phyloP scores from a whole-genome alignment of 30 jellyfish, hydroid and myxozoan genomes.

The Pelagia noctiluca region DNA sequence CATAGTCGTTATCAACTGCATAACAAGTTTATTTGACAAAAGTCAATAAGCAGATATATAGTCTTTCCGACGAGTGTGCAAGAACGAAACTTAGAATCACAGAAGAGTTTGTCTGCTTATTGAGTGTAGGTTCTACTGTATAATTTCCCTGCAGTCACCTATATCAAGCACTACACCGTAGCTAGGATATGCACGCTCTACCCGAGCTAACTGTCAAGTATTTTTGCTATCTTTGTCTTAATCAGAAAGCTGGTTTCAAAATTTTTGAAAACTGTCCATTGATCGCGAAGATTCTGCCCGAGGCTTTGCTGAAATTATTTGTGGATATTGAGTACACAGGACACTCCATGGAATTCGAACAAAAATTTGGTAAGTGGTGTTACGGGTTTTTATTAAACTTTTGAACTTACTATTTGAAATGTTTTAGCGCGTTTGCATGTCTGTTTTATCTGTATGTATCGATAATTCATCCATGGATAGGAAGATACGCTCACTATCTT shows the following conservation, averaged over 20 bases:
- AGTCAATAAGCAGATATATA: no score
- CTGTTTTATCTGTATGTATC: not conserved
- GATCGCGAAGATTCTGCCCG: slow-evolving; percentile 81
- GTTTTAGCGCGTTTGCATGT: not conserved
- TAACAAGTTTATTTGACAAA: no score
- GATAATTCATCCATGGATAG: no score
- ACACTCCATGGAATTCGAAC: slow-evolving; percentile 91
- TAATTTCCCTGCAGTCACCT: no score
- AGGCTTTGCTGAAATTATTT: slow-evolving; percentile 81
- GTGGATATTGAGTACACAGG: slow-evolving; percentile 98
- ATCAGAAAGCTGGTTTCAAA: slow-evolving; percentile 70
- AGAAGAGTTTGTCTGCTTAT: no score
- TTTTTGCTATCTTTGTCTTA: not conserved
- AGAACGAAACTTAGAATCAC: no score
- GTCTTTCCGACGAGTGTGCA: no score
- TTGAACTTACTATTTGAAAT: not conserved
- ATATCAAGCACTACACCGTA: no score
- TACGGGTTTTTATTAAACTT: not conserved
- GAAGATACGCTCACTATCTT: no score
- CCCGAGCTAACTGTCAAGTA: not conserved
- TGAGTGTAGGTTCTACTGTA: no score
- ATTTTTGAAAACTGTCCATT: slow-evolving; percentile 70
- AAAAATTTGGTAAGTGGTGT: slow-evolving; percentile 83
- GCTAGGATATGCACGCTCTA: no score
- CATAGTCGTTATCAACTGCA: no score